Conservation (phyloP, 2,797 vertebrate species). For the Lycodopsis pacificus region DNA sequence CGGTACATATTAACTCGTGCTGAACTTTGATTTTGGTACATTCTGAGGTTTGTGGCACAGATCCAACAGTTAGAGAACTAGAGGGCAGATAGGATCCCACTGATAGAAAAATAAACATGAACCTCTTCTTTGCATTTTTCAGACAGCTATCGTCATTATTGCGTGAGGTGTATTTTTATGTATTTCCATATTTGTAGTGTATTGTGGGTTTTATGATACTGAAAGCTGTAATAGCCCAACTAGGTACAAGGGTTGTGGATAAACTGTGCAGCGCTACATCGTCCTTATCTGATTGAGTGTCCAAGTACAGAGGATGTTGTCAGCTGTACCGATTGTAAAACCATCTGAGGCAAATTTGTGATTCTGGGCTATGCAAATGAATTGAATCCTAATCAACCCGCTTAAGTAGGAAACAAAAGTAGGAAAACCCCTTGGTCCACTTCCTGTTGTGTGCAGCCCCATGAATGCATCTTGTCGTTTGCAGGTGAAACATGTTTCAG, state of each 20-base stretch:
- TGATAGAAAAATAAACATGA: too few species aligned
- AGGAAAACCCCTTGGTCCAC: neutral
- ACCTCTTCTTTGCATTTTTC: neutral
- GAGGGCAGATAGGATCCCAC: neutral
- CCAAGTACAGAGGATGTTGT: too few species aligned
- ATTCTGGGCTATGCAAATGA: neutral
- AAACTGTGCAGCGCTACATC: too few species aligned
- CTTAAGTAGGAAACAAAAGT: neutral
- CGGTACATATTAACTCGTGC: neutral
- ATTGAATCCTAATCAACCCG: neutral
- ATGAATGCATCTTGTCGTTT: neutral
- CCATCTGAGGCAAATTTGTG: neutral
- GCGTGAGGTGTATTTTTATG: neutral
- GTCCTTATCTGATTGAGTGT: too few species aligned
- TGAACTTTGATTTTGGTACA: neutral
- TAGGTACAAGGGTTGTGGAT: too few species aligned
- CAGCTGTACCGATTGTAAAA: too few species aligned
- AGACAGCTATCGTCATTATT: neutral
- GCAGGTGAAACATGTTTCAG: neutral
- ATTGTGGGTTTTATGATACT: too few species aligned
- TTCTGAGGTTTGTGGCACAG: neutral
- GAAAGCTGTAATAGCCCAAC: too few species aligned
- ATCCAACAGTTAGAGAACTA: neutral
- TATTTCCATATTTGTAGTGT: neutral
- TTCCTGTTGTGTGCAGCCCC: neutral